phyloP scores from a whole-genome alignment of 2,888 invertebrate genomes.

The Stenchaetothrips biformis region DNA sequence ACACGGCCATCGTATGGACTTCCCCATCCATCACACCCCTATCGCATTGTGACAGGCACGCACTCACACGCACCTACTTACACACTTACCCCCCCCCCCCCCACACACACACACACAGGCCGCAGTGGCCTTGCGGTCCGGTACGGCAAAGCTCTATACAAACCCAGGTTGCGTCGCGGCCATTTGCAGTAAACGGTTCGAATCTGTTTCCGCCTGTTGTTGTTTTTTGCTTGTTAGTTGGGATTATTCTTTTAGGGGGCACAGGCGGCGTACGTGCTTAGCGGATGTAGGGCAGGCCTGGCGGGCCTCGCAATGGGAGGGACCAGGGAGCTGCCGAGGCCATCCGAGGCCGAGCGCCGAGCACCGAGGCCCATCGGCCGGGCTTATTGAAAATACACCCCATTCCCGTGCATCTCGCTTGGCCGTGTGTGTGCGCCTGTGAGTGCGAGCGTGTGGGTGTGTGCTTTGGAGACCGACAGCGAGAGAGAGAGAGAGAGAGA shows the following conservation, averaged over 20 bases:
- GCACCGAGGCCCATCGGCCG: neutral
- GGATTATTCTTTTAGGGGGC: no score
- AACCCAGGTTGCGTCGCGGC: no score
- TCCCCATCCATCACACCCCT: constrained; percentile 5
- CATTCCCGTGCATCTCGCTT: neutral
- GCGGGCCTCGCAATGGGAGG: neutral
- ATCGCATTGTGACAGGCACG: constrained; percentile 6
- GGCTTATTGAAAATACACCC: neutral
- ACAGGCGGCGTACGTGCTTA: no score
- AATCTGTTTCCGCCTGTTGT: neutral
- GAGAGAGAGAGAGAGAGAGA: no score
- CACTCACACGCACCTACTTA: neutral
- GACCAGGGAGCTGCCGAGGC: neutral
- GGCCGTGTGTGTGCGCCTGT: neutral
- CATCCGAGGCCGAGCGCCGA: no score
- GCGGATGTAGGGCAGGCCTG: no score
- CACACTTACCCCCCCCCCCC: neutral
- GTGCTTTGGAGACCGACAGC: no score
- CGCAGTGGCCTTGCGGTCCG: no score
- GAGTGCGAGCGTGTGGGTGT: no score
- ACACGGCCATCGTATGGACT: neutral
- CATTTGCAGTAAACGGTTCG: no score
- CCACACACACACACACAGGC: neutral
- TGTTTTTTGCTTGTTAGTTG: neutral
- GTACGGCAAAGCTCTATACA: no score